These are phyloP conservation scores for Plagiodera versicolora DNA, from an alignment of 2,888 invertebrate species.

Conservation along the genomic window DNA sequence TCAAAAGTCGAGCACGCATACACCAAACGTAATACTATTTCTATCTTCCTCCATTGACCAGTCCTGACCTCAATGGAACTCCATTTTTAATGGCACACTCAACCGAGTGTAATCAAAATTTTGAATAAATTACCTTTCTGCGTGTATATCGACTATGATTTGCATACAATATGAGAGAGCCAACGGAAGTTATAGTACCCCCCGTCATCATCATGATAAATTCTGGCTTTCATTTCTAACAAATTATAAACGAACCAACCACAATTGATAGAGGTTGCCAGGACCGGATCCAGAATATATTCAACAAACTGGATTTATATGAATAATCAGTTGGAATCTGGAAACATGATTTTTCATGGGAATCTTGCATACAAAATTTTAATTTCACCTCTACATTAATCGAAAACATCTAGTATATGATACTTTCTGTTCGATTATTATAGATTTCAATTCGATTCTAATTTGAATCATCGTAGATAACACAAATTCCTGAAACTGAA, in stretches of 20 bases:
- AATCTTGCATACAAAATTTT: too few relatives aligned
- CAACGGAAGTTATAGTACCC: slow-evolving; percentile 44
- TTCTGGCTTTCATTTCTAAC: slow-evolving; percentile 41
- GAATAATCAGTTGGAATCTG: too few relatives aligned
- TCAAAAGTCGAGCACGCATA: too few relatives aligned
- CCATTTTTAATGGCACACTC: slow-evolving; percentile 13
- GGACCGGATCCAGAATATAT: neutral
- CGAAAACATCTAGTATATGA: too few relatives aligned
- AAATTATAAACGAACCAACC: slow-evolving; percentile 43
- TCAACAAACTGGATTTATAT: too few relatives aligned
- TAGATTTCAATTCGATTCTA: too few relatives aligned
- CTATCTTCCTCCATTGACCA: neutral
- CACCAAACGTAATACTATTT: neutral
- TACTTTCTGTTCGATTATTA: too few relatives aligned
- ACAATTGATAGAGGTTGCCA: slow-evolving; percentile 26
- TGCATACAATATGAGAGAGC: slow-evolving; percentile 42
- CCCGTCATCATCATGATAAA: slow-evolving; percentile 41
- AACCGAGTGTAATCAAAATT: slow-evolving; percentile 29
- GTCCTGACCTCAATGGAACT: neutral
- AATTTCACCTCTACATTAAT: too few relatives aligned
- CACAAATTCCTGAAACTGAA: too few relatives aligned
- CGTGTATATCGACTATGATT: slow-evolving; percentile 42
- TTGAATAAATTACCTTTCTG: slow-evolving; percentile 42
- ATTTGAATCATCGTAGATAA: too few relatives aligned
- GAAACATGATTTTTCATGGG: too few relatives aligned